These are phyloP conservation scores for Drosophila differens DNA, from an alignment of 2,888 invertebrate species.

Conservation along the genomic window DNA sequence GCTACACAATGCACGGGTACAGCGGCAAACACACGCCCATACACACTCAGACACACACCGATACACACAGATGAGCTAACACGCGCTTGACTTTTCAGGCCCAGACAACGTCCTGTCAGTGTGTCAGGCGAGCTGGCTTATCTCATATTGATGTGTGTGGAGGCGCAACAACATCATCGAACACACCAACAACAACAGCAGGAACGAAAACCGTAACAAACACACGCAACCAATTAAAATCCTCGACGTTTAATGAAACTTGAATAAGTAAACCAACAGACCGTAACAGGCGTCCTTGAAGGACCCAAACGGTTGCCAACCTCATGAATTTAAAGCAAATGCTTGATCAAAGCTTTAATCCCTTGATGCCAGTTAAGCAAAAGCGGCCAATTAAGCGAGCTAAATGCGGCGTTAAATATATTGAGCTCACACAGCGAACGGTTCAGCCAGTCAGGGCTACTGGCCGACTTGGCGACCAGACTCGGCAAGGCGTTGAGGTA, in stretches of 20 bases:
- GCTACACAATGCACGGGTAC: slow-evolving; percentile 11
- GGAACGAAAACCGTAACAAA: slow-evolving; percentile 5
- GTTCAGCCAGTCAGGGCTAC: slow-evolving; percentile 16
- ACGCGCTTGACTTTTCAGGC: slow-evolving; percentile 51
- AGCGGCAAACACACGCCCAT: slow-evolving; percentile 12
- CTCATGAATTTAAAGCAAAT: slow-evolving; percentile 74
- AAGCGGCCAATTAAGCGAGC: slow-evolving; percentile 73
- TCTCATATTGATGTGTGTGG: slow-evolving; percentile 68
- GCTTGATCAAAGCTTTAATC: slow-evolving; percentile 76
- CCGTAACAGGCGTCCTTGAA: slow-evolving; percentile 55
- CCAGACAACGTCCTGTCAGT: slow-evolving; percentile 51
- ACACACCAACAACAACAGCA: slow-evolving; percentile 14
- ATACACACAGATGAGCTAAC: slow-evolving; percentile 23
- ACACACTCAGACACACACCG: slow-evolving; percentile 22
- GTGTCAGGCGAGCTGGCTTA: slow-evolving; percentile 61
- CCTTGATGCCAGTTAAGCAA: slow-evolving; percentile 72
- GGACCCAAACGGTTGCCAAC: slow-evolving; percentile 8
- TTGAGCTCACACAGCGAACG: slow-evolving; percentile 32
- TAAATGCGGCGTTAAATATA: slow-evolving; percentile 75
- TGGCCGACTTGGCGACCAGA: slow-evolving; percentile 25
- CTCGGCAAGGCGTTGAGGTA: slow-evolving; percentile 41
- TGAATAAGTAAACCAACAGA: slow-evolving; percentile 51
- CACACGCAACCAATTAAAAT: slow-evolving; percentile 60
- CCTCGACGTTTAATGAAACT: slow-evolving; percentile 69
- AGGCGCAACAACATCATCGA: slow-evolving; percentile 10